Evolutionary conservation across 1,140 invertebrate species (phyloP), one percentile per base, ranked within the genome.

Genomic region (Ips nitidus): DNA sequence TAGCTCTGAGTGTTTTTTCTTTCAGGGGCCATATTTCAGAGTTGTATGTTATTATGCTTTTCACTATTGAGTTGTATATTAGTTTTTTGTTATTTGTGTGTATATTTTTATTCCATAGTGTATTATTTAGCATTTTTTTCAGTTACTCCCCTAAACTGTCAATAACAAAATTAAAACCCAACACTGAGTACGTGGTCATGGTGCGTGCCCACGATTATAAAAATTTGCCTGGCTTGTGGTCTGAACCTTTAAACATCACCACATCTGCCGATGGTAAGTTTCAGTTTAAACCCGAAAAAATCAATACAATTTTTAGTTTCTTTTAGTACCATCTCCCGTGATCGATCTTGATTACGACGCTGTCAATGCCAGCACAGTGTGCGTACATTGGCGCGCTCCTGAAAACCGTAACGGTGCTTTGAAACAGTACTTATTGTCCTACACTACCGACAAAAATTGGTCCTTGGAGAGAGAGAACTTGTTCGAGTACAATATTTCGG

Each of bases 141-240:
- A 73, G 79, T 80, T 75, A 65, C 59, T 85, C 83, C 70, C 83
- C 80, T 4, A 81, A 81, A 71, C 74, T 82, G 40, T 76, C 79
- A 41, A 75, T 88, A 4, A 79, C 80, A 52, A 81, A 83, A 68
- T 75, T 89, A n/a, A 85, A 80, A 73, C 84, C 87, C 41, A 86
- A 84, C 76, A 87, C 84, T 43, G 74, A 84, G 5, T 89, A 89
- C 74, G 84, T 87, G 74, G 86, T 89, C 72, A 86, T 83, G 79
- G 84, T 89, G 2, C 77, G 81, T 66, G 78, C 82, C 3, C 72
- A 78, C 60, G 70, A 75, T 63, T 71, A 53, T 4, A 66, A 72
- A 36, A 69, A 73, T 22, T 52, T 41, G 40, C 62, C 69, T 52
- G 65, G 75, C 45, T 55, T 42, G 2, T 71, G 74, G 73, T 77